These are phyloP conservation scores for Macrotus californicus DNA, from an alignment of 2,113 vertebrate species.

Conservation along the genomic window DNA sequence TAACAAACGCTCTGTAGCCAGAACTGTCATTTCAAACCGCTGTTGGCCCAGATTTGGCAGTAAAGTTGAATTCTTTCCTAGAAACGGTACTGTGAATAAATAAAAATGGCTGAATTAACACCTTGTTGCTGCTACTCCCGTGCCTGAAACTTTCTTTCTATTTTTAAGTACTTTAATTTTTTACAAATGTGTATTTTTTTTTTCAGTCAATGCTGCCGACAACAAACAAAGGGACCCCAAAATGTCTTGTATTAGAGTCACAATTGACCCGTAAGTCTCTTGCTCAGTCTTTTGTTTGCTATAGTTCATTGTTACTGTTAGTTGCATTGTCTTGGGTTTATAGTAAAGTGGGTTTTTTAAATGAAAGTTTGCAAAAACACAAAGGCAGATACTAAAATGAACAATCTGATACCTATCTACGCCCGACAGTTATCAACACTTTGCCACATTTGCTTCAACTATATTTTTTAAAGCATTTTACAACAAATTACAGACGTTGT, in stretches of 20 bases:
- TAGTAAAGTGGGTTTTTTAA: background rate
- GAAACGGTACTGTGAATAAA: background rate
- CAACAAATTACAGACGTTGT: slow-evolving; percentile 9
- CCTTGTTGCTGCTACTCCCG: background rate
- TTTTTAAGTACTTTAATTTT: slow-evolving; percentile 16
- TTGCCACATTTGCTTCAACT: background rate
- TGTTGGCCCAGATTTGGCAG: background rate
- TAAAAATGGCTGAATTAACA: slow-evolving; percentile 24
- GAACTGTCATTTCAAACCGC: slow-evolving; percentile 2
- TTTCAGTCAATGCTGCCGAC: slow-evolving; percentile 95
- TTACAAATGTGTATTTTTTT: slow-evolving; percentile 34
- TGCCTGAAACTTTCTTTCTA: background rate
- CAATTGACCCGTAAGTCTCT: slow-evolving; percentile 92
- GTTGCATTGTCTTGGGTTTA: slow-evolving; percentile 3
- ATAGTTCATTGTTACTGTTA: background rate
- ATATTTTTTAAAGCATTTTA: slow-evolving; percentile 32
- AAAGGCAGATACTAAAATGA: slow-evolving; percentile 39
- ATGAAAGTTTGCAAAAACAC: background rate
- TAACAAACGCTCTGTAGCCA: background rate
- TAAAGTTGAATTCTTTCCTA: background rate
- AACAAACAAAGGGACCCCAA: slow-evolving; percentile 96
- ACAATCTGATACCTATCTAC: background rate
- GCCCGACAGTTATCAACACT: background rate
- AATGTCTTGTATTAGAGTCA: slow-evolving; percentile 96
- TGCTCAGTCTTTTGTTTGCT: background rate